phyloP scores from a whole-genome alignment of 1,140 invertebrate species.

The Eufriesea mexicana region DNA sequence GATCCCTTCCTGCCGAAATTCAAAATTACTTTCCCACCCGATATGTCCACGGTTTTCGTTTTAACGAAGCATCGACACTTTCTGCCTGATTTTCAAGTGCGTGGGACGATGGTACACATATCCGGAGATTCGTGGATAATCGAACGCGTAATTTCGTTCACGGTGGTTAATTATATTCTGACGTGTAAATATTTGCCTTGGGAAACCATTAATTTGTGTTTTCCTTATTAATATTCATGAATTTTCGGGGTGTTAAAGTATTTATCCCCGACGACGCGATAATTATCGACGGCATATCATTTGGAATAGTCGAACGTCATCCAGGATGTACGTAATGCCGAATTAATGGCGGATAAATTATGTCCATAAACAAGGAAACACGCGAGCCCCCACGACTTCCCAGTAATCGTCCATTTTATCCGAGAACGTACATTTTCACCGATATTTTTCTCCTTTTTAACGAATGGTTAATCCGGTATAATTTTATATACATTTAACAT shows the following conservation, averaged over 20 bases:
- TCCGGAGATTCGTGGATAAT: too few relatives aligned
- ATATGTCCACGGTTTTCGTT: too few relatives aligned
- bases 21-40: too few relatives aligned
- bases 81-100: too few relatives aligned
- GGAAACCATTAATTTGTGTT: constrained; percentile 19
- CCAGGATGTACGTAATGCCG: neutral
- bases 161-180: neutral
- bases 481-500: too few relatives aligned
- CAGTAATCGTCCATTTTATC: neutral
- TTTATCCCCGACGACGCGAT: neutral
- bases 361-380: neutral
- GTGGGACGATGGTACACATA: too few relatives aligned
- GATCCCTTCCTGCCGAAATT: too few relatives aligned
- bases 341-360: neutral
- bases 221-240: constrained; percentile 44
- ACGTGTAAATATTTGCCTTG: constrained; percentile 14
- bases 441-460: too few relatives aligned
- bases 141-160: neutral
- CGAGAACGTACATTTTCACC: too few relatives aligned
- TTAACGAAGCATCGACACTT: too few relatives aligned
- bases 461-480: too few relatives aligned
- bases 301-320: neutral
- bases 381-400: neutral
- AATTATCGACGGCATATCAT: constrained; percentile 1
- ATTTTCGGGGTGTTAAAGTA: neutral